phyloP scores from a whole-genome alignment of 2,113 vertebrate species.

The Oreochromis aureus region DNA sequence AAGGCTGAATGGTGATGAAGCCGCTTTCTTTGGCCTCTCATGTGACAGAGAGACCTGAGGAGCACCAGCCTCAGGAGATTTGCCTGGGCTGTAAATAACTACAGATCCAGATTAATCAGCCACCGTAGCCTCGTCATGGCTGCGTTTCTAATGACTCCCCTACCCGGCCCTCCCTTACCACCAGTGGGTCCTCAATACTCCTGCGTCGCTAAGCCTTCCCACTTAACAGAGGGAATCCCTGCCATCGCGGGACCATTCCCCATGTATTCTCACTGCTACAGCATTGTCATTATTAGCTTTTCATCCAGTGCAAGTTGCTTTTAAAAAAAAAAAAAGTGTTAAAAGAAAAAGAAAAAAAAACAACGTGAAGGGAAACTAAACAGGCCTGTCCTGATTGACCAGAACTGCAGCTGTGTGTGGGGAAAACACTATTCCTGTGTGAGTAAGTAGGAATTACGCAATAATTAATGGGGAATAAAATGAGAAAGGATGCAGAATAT shows the following conservation, averaged over 20 bases:
- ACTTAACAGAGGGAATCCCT: constrained; percentile 41
- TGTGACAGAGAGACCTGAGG: background rate
- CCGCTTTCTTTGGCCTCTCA: background rate
- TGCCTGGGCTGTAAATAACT: constrained; percentile 63
- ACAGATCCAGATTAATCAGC: constrained; percentile 66
- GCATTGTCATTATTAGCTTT: background rate
- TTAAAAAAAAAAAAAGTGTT: background rate
- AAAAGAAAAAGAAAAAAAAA: too few relatives aligned
- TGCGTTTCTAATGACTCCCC: background rate
- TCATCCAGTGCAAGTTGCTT: background rate
- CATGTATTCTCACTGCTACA: background rate
- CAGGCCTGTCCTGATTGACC: constrained; percentile 13
- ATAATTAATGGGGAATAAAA: background rate
- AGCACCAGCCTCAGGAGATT: constrained; percentile 39
- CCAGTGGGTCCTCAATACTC: background rate
- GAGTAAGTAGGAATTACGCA: background rate
- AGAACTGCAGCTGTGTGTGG: background rate
- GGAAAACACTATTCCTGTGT: background rate
- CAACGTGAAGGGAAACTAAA: background rate
- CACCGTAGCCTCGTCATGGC: constrained; percentile 24
- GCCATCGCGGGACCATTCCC: background rate
- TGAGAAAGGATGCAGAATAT: background rate
- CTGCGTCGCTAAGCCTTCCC: background rate
- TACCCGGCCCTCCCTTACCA: background rate
- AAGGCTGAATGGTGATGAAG: background rate